Evolutionary conservation across 2,888 invertebrate species (phyloP).

Genomic region (Amphipoea oculea): DNA sequence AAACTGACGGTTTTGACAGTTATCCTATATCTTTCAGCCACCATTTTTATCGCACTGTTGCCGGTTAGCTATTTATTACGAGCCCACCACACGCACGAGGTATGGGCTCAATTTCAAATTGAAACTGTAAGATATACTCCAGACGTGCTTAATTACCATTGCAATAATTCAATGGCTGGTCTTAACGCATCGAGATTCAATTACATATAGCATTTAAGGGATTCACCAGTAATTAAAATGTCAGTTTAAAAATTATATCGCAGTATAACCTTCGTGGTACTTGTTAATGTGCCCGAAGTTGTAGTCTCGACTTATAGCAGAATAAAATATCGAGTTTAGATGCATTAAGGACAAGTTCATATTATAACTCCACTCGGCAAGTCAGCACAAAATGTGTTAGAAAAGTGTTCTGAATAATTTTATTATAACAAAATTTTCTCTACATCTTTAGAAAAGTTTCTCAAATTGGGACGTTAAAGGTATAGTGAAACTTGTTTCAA

Average conservation of each 20-base stretch:
- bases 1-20: constrained; percentile 50
- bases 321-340: constrained; percentile 34
- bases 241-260: constrained; percentile 64
- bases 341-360: constrained; percentile 14
- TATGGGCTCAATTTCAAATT: constrained; percentile 64
- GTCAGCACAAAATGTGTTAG: constrained; percentile 23
- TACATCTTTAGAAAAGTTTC: constrained; percentile 48
- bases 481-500: constrained; percentile 54
- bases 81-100: constrained; percentile 61
- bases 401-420: constrained; percentile 45
- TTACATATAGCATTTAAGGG: constrained; percentile 68
- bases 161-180: constrained; percentile 65
- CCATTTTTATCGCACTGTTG: constrained; percentile 62
- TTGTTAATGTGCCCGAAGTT: constrained; percentile 28
- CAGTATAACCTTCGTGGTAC: constrained; percentile 30
- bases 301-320: constrained; percentile 19
- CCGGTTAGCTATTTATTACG: constrained; percentile 53
- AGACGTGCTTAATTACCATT: constrained; percentile 66
- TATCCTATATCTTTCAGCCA: constrained; percentile 48
- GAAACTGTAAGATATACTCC: constrained; percentile 61
- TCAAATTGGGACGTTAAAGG: constrained; percentile 44
- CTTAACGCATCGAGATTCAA: constrained; percentile 72
- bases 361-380: constrained; percentile 28
- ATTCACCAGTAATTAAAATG: constrained; percentile 69
- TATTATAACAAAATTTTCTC: constrained; percentile 27